These are phyloP conservation scores for Melanostigma gelatinosum DNA, from an alignment of 2,113 vertebrate species.

Conservation along the genomic window DNA sequence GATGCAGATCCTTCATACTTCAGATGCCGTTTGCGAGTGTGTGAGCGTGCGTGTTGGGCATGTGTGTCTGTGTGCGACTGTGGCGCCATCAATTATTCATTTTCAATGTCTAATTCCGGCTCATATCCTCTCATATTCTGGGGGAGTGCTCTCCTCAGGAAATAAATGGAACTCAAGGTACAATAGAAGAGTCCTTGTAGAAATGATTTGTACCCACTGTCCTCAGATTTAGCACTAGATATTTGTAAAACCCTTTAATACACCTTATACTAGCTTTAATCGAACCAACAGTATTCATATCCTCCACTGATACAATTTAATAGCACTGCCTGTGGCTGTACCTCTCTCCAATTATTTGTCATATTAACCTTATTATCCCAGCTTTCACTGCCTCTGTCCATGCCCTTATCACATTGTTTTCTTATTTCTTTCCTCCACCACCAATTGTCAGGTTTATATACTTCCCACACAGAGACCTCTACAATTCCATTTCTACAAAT, in stretches of 20 bases:
- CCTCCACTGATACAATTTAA: conserved; percentile 45
- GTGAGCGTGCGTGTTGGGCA: conserved; percentile 5
- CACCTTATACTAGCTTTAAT: conserved; percentile 48
- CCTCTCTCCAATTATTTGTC: conserved; percentile 56
- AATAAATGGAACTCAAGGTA: conserved; percentile 51
- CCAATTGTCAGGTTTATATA: conserved; percentile 11
- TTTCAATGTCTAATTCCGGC: conserved; percentile 69
- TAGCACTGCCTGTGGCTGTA: conserved; percentile 32
- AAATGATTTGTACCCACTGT: conserved; percentile 38
- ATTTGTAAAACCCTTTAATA: conserved; percentile 49
- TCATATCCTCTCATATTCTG: conserved; percentile 55
- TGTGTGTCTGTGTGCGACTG: conserved; percentile 44
- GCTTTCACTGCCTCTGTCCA: conserved; percentile 24
- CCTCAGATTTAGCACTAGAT: conserved; percentile 32
- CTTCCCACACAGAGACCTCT: conserved; percentile 14
- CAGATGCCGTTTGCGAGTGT: conserved; percentile 4
- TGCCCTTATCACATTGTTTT: conserved; percentile 34
- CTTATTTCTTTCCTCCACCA: neutral
- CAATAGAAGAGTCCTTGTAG: conserved; percentile 25
- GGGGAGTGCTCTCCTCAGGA: conserved; percentile 33
- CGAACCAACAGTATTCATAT: conserved; percentile 28
- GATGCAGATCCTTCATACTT: conserved; percentile 47
- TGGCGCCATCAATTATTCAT: conserved; percentile 68
- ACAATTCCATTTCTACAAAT: neutral
- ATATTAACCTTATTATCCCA: conserved; percentile 60